Evolutionary conservation across 2,888 invertebrate genomes (phyloP), one percentile per base, ranked within the genome.

Genomic region (Melanchra persicariae): DNA sequence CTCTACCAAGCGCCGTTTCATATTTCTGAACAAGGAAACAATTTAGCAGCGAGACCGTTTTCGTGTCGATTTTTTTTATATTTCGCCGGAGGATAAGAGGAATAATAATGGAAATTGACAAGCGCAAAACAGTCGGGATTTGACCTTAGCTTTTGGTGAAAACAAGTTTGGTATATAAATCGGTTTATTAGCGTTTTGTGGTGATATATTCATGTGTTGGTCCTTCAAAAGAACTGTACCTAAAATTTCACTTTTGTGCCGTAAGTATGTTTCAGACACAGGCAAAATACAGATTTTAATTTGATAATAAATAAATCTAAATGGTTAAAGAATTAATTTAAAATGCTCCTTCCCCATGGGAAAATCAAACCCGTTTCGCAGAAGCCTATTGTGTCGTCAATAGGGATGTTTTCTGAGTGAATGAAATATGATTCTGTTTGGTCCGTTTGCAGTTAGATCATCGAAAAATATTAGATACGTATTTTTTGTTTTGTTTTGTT

Each of bases 1-100:
- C 88, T 89, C 83, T 70, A 85, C 80, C 74, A 75, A 74, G 78
- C 75, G 67, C 72, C 84, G 83, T 80, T 82, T 86, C 82, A 87
- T 86, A 87, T 87, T 87, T 86, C 81, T 77, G 83, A 86, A 88
- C 85, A 84, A 85, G 87, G 81, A 86, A 84, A 88, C 86, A 87
- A 88, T 88, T 87, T 85, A 85, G 81, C 71, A 43, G 52, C 71
- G 72, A 75, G 63, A 79, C 74, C 75, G 73, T 70, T 85, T 85
- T 82, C 81, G 69, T 79, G 77, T 74, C 81, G 66, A 79, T 73
- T 83, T 85, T n/a, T 84, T 81, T 79, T 70, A 66, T 76, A 65
- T 76, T 69, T 59, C 57, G 54, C 43, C 65, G 30, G 54, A 63
- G 54, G 63, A 79, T 82, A 70, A 79, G 76, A 37, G 51, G 79